phyloP scores from a whole-genome alignment of 2,113 vertebrate species.

The Corythornis cristatus region DNA sequence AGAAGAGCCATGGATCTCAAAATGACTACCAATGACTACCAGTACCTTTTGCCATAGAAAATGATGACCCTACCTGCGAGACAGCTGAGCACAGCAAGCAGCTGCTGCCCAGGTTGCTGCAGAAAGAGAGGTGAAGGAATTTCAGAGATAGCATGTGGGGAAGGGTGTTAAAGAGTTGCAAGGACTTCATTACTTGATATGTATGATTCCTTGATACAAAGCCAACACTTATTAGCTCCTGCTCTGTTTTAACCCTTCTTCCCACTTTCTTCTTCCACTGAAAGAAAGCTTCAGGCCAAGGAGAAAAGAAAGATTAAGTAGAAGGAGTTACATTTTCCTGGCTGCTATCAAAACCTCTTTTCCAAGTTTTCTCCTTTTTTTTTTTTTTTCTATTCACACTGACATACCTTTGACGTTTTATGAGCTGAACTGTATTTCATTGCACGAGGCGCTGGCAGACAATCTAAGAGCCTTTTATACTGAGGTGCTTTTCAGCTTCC shows the following conservation, averaged over 20 bases:
- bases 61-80: neutral
- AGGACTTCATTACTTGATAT: neutral
- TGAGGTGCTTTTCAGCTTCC: slow-evolving; percentile 28
- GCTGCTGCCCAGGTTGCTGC: neutral
- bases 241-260: neutral
- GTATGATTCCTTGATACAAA: neutral
- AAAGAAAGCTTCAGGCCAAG: neutral
- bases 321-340: slow-evolving; percentile 43
- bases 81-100: neutral
- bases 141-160: neutral
- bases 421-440: slow-evolving; percentile 14
- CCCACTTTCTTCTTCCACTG: neutral
- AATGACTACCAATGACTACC: neutral
- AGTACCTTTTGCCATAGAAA: neutral
- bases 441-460: slow-evolving; percentile 25
- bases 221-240: neutral
- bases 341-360: slow-evolving; percentile 9
- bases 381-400: neutral
- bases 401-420: slow-evolving; percentile 37
- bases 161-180: slow-evolving; percentile 13
- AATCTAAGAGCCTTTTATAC: slow-evolving; percentile 19
- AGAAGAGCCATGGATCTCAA: neutral
- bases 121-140: neutral
- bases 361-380: neutral
- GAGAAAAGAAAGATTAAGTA: neutral